Conservation (phyloP, 2,113 vertebrate genomes). For the Aegotheles bennettii region DNA sequence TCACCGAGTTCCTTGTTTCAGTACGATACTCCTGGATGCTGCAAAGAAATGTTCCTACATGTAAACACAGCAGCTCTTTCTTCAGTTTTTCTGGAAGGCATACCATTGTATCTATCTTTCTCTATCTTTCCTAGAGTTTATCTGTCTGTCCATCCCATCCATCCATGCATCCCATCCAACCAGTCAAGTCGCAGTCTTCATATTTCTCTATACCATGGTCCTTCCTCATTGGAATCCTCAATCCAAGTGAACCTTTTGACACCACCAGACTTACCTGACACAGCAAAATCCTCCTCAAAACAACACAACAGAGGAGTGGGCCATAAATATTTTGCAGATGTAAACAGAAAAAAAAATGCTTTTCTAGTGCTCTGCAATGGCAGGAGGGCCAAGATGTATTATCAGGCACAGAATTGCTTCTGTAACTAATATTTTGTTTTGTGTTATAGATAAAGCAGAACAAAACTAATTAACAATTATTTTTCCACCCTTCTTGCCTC, state of each 20-base stretch:
- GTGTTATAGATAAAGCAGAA: conserved; percentile 31
- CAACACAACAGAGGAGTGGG: accelerated
- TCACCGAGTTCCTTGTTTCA: not conserved
- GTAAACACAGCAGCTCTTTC: not conserved
- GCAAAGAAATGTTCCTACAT: not conserved
- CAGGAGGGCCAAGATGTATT: not conserved
- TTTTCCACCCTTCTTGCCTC: not conserved
- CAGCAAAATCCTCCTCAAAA: not conserved
- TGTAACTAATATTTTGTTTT: conserved; percentile 11
- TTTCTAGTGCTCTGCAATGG: not conserved
- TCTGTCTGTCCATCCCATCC: not conserved
- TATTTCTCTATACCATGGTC: not conserved
- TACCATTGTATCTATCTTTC: not conserved
- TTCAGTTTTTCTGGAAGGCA: not conserved
- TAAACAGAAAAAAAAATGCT: not conserved
- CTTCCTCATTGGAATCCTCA: not conserved
- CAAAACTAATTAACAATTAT: conserved; percentile 44
- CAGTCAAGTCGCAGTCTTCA: not conserved
- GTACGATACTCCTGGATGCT: not conserved
- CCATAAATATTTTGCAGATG: not conserved
- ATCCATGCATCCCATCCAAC: not conserved
- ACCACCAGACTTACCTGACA: not conserved
- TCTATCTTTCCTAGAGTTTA: not conserved
- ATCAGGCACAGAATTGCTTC: not conserved
- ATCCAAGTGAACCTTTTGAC: not conserved